A percentile compares a stretch with the other conserved stretches of the same genome.
Evolutionary conservation across 2,888 invertebrate species (phyloP).

Genomic region (Callyntrura sp.): DNA sequence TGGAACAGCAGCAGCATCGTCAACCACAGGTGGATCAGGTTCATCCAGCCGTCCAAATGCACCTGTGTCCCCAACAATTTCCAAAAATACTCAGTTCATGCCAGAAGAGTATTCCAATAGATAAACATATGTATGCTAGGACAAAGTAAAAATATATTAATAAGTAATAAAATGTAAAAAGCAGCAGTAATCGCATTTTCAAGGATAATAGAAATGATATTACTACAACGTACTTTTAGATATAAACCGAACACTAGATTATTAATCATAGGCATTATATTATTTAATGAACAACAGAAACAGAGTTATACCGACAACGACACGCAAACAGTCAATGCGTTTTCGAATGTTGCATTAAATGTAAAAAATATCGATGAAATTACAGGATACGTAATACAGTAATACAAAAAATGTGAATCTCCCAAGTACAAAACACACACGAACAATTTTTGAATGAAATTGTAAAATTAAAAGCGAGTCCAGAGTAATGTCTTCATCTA

Average conservation of each 20-base stretch:
- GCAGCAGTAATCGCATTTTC: background rate
- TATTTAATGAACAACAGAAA: background rate
- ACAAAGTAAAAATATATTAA: background rate
- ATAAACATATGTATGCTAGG: constrained; percentile 13
- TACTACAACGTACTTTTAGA: constrained; percentile 19
- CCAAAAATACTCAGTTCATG: constrained; percentile 75
- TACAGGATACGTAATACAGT: background rate
- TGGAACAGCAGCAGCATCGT: constrained; percentile 45
- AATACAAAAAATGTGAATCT: constrained; percentile 70
- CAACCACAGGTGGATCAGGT: constrained; percentile 59
- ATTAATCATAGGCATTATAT: background rate
- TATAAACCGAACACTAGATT: background rate
- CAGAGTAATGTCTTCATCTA: constrained; percentile 49
- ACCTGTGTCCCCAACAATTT: constrained; percentile 68
- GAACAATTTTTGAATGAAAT: constrained; percentile 50
- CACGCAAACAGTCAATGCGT: background rate
- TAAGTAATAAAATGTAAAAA: background rate
- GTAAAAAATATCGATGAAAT: background rate
- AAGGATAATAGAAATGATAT: background rate
- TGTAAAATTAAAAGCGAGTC: constrained; percentile 33
- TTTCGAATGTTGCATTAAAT: background rate
- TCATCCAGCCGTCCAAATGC: constrained; percentile 73
- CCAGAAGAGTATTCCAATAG: constrained; percentile 75
- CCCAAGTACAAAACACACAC: constrained; percentile 71
- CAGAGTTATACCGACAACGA: constrained; percentile 24